phyloP scores from a whole-genome alignment of 2,113 vertebrate species.

The Xyrauchen texanus region DNA sequence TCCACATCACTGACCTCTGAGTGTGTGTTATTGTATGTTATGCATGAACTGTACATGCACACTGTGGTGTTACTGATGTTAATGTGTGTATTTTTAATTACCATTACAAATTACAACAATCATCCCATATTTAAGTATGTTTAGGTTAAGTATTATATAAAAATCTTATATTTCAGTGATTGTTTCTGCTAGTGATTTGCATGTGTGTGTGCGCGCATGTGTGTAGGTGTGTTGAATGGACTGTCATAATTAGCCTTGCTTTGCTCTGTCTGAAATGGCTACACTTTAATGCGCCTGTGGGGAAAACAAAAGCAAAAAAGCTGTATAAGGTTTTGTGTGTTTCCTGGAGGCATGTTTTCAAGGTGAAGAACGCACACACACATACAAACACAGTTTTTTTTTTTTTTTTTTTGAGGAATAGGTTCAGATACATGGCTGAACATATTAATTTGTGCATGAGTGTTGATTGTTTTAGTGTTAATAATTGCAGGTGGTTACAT shows the following conservation, averaged over 20 bases:
- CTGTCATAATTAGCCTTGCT: constrained; percentile 11
- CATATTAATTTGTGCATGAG: neutral
- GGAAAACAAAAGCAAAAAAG: constrained; percentile 22
- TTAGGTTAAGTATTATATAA: neutral
- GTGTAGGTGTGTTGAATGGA: neutral
- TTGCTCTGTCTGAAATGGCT: constrained; percentile 17
- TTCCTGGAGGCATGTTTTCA: constrained; percentile 4
- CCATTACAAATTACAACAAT: neutral
- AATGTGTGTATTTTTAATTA: neutral
- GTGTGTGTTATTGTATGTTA: neutral
- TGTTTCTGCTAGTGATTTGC: neutral
- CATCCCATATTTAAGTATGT: neutral
- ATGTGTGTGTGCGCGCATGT: constrained; percentile 1
- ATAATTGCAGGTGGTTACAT: constrained; percentile 52
- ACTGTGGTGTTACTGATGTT: neutral
- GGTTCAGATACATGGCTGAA: constrained; percentile 43
- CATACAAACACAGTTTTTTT: constrained; percentile 21
- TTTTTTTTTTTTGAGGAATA: constrained; percentile 50
- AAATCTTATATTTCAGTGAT: constrained; percentile 3
- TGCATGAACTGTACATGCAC: no score
- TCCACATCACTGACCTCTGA: constrained; percentile 14
- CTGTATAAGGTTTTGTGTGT: constrained; percentile 11
- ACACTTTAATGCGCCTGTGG: constrained; percentile 2
- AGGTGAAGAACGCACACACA: neutral
- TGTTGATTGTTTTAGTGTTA: constrained; percentile 16